Evolutionary conservation across 2,113 vertebrate species (phyloP).

Genomic region (Epinephelus cyanopodus): DNA sequence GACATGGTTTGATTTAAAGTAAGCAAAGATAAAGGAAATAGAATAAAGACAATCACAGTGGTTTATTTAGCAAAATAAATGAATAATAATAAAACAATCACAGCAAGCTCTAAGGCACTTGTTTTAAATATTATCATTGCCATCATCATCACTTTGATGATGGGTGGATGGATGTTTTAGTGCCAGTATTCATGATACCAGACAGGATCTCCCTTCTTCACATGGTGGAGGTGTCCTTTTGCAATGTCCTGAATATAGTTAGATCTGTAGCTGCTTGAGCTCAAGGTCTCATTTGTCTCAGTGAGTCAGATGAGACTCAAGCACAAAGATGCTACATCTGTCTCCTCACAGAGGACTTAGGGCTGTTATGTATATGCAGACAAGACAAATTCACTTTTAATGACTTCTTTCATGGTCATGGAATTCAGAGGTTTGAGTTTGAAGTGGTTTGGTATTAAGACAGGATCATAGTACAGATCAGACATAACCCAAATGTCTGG

Average conservation of each 20-base stretch:
- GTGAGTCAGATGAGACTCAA: slow-evolving; percentile 7
- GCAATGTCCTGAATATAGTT: background rate
- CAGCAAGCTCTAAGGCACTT: too few species aligned
- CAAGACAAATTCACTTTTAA: background rate
- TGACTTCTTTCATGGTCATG: too few species aligned
- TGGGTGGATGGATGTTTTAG: background rate
- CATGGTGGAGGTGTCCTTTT: background rate
- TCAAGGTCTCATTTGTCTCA: background rate
- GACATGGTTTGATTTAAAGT: background rate
- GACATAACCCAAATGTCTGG: background rate
- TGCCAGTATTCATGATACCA: background rate
- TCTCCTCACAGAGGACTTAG: slow-evolving; percentile 6
- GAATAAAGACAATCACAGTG: background rate
- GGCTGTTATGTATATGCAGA: background rate
- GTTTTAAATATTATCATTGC: background rate
- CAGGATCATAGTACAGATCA: background rate
- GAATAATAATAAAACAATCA: too few species aligned
- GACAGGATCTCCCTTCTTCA: background rate
- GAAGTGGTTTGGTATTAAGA: background rate
- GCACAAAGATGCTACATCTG: slow-evolving; percentile 35
- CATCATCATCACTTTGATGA: background rate
- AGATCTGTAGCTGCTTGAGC: background rate
- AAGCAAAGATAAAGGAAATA: background rate
- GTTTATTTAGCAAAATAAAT: background rate
- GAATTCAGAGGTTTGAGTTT: background rate